Percentiles rank a stretch among this genome's conserved stretches.
Conservation (phyloP, 1,140 invertebrate species). For the Sycophaga agraensis region DNA sequence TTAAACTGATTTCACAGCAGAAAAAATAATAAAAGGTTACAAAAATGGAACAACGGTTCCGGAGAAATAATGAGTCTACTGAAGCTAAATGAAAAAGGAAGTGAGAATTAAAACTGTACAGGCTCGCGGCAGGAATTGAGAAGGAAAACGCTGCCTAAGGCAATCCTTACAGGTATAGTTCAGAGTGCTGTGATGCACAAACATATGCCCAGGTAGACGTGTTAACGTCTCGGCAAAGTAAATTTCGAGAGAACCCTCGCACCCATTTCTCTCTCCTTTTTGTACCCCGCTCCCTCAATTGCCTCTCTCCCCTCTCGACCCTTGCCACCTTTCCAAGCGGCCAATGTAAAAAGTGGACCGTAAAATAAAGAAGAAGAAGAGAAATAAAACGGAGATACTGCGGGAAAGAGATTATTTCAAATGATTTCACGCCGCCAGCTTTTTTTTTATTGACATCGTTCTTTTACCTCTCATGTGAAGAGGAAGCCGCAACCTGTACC, state of each 20-base stretch:
- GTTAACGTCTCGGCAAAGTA: constrained; percentile 30
- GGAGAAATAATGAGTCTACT: too few species aligned
- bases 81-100: background rate
- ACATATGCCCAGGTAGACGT: constrained; percentile 32
- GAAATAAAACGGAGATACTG: constrained; percentile 11
- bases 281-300: too few species aligned
- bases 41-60: too few species aligned
- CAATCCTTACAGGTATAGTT: constrained; percentile 26
- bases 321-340: background rate
- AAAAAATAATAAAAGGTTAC: too few species aligned
- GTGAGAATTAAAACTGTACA: too few species aligned
- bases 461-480: background rate
- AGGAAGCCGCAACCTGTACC: background rate
- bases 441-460: constrained; percentile 15
- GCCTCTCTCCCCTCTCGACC: too few species aligned
- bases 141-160: constrained; percentile 15
- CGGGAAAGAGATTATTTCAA: constrained; percentile 19
- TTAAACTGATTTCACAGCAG: too few species aligned
- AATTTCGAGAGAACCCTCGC: constrained; percentile 31
- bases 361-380: constrained; percentile 20
- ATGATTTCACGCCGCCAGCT: constrained; percentile 7
- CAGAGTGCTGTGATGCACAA: constrained; percentile 34
- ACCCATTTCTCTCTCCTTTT: constrained; percentile 15
- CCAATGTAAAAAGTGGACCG: background rate
- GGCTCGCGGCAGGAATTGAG: too few species aligned